phyloP scores from a whole-genome alignment of 1,140 invertebrate species.

The Drosophila setifemur region DNA sequence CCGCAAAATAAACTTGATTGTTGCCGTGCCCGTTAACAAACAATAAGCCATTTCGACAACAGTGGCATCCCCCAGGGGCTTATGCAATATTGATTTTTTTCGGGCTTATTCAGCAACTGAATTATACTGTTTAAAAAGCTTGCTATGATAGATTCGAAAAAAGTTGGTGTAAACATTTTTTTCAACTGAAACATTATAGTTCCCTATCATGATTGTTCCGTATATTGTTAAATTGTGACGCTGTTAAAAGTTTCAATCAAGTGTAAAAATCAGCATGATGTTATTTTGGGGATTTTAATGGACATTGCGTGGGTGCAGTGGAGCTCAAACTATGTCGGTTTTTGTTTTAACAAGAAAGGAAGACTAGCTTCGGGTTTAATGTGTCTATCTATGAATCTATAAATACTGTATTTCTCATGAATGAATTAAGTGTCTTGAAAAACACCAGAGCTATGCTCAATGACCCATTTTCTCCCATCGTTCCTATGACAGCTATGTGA shows the following conservation, averaged over 20 bases:
- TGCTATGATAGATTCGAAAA: slow-evolving; percentile 61
- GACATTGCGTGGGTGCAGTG: neutral
- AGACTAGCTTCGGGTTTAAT: too few species aligned
- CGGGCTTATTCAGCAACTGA: slow-evolving; percentile 46
- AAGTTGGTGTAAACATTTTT: too few species aligned
- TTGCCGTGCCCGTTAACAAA: slow-evolving; percentile 10
- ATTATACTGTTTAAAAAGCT: slow-evolving; percentile 47
- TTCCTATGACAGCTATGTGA: too few species aligned
- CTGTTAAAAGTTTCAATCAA: neutral
- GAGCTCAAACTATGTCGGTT: too few species aligned
- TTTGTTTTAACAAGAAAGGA: too few species aligned
- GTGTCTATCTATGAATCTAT: too few species aligned
- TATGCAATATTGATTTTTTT: slow-evolving; percentile 70
- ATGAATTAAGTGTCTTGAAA: too few species aligned
- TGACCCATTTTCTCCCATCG: too few species aligned
- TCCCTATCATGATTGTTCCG: too few species aligned
- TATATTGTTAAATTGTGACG: slow-evolving; percentile 47
- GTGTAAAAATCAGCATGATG: neutral
- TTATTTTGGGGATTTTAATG: slow-evolving; percentile 9
- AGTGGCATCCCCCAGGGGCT: slow-evolving; percentile 31
- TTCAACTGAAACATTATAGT: too few species aligned
- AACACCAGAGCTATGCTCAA: too few species aligned
- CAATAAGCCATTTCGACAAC: slow-evolving; percentile 30
- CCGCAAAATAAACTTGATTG: slow-evolving; percentile 57
- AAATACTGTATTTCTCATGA: too few species aligned